Evolutionary conservation across 2,113 vertebrate genomes (phyloP), one percentile per base, ranked within the genome.

Genomic region (Cyprinodon brontotheroides): DNA sequence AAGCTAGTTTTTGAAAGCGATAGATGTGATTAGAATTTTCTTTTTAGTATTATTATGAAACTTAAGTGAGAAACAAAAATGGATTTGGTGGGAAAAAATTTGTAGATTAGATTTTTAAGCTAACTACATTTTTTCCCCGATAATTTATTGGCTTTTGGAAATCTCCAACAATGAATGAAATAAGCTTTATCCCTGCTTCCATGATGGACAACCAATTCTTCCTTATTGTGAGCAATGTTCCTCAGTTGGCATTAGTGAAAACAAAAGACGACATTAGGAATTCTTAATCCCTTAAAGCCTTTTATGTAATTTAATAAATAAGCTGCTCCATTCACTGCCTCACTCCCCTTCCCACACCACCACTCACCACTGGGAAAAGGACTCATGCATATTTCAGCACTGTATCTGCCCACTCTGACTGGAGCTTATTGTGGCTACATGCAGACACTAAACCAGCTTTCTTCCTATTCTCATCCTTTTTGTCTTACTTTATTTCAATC

Each of bases 331-430:
- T 67, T 77, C 65, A 61, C 22, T 76, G 60, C 64, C 41, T 41
- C 70, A 15, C 73, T 37, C 70, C 11, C 41, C 22, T 40, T 45
- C 22, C 37, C 63, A 66, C 50, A 68, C 53, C 48, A 43, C 63
- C 65, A 65, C 68, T 61, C 76, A 74, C 83, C 37, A 59, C 80
- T 68, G 79, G 87, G 85, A 91, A 57, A 89, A 88, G 89, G 86
- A 89, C 86, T 93, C 89, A 91, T 93, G 87, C 89, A 93, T 92
- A 90, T 93, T 92, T 91, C 84, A 92, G 77, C 75, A 92, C 82
- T 59, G 83, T 81, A 89, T 90, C 86, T 89, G 85, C 85, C 81
- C 74, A 78, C 82, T 87, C 80, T 81, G 78, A 91, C 86, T 83
- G 79, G 77, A 87, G 86, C 84, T 84, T 92, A 86, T 89, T 87